phyloP scores from a whole-genome alignment of 2,113 vertebrate species.

The Crypturellus undulatus region DNA sequence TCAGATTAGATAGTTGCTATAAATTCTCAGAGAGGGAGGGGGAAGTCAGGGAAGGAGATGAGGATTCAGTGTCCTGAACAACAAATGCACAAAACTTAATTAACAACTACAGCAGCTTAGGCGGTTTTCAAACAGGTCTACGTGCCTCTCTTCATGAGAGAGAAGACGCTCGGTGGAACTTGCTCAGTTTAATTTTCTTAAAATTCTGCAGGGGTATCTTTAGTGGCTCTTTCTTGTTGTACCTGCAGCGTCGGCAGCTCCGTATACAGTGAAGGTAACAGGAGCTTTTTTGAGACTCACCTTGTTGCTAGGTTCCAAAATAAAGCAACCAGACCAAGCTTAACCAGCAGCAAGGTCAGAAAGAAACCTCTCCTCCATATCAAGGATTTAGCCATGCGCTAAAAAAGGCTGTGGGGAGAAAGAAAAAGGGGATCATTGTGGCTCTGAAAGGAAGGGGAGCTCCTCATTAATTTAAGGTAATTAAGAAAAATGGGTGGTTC shows the following conservation, averaged over 20 bases:
- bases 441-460: background rate
- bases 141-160: background rate
- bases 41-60: background rate
- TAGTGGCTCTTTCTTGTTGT: background rate
- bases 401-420: background rate
- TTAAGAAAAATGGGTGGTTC: background rate
- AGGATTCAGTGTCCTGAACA: constrained; percentile 3
- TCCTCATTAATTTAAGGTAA: background rate
- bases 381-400: background rate
- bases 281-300: background rate
- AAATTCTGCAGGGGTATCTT: background rate
- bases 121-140: background rate
- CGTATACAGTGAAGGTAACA: background rate
- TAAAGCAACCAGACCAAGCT: background rate
- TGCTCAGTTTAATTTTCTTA: background rate
- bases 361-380: background rate
- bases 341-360: background rate
- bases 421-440: background rate
- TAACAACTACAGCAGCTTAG: constrained; percentile 22
- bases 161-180: background rate
- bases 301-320: background rate
- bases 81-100: constrained; percentile 36
- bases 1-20: constrained; percentile 56
- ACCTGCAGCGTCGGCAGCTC: background rate
- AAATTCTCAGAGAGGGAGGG: constrained; percentile 29